Base-by-base conservation (phyloP, 2,888 invertebrate genomes). In the Oligia fasciuncula region DNA sequence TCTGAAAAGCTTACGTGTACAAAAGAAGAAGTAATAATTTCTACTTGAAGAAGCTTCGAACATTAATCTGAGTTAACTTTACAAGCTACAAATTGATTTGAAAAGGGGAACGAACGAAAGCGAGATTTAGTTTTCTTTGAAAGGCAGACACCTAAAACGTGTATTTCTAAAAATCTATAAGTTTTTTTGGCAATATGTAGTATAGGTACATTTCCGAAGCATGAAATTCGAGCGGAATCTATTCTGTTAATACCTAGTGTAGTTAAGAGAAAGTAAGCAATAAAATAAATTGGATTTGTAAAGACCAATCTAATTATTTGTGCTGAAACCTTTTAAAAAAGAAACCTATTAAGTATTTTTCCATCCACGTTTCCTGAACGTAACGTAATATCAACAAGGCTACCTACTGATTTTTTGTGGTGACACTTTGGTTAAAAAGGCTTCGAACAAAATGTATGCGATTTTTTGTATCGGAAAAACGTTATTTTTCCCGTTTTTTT, bases 381-480 rank as follows among this genome's bases (percentile, higher is more conserved):
- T 35, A 35, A 79, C 81, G 73, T 73, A 51, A 35, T 35, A 46
- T n/a, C 35, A 67, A 51, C n/a, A 19, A 35, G 60, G 29, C 29
- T 29, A 29, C 14, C n/a, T 17, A 13, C 17, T 35, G 66, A 51
- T 35, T 17, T 51, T 49, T 70, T 70, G 65, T 43, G 49, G 23
- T 49, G 63, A 72, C 51, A 57, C 5, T 63, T 66, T 73, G 40
- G 51, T 63, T 29, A 29, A 76, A 80, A 83, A 76, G 11, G 46
- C 35, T 65, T 49, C 29, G n/a, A n/a, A 76, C 49, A 84, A 78
- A 86, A 72, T 67, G 54, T 54, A 43, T 35, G 40, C 23, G 63
- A 74, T 87, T 60, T 40, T 67, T 65, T 80, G 63, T 78, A 87
- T 85, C 66, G 78, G 78, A 77, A 84, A 85, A 76, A 46, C 81